Evolutionary conservation across 2,888 invertebrate species (phyloP).

Genomic region (Dermolepida albohirtum): DNA sequence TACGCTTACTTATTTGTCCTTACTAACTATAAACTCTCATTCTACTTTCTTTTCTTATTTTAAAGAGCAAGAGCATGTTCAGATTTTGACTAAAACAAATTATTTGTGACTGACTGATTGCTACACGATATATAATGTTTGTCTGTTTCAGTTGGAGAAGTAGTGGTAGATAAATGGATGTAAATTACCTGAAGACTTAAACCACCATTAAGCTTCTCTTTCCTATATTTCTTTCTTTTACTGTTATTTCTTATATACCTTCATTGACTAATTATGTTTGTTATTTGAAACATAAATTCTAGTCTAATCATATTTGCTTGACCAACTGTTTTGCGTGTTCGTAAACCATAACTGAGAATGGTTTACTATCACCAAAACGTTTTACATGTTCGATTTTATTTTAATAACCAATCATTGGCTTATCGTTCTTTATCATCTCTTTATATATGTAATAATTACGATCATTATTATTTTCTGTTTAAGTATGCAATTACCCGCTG

Average conservation of each 20-base stretch:
- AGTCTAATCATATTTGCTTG: constrained; percentile 33
- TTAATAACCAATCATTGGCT: constrained; percentile 19
- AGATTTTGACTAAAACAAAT: constrained; percentile 29
- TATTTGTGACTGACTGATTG: constrained; percentile 8
- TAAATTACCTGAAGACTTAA: constrained; percentile 50
- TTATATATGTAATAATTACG: constrained; percentile 25
- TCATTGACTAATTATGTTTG: constrained; percentile 31
- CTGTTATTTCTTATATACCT: constrained; percentile 26
- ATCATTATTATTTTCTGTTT: constrained; percentile 47
- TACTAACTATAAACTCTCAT: constrained; percentile 11
- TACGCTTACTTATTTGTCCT: constrained; percentile 28
- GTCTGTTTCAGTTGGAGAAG: constrained; percentile 76
- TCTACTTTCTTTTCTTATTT: constrained; percentile 6
- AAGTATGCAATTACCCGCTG: constrained; percentile 31
- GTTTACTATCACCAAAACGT: constrained; percentile 21
- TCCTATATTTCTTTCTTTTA: constrained; percentile 47
- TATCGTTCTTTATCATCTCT: constrained; percentile 22
- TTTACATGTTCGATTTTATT: constrained; percentile 4
- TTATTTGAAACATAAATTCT: constrained; percentile 24
- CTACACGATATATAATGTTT: constrained; percentile 38
- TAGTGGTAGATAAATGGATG: constrained; percentile 79
- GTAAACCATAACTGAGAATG: constrained; percentile 24
- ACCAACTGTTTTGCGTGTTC: constrained; percentile 12
- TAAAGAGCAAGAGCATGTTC: constrained; percentile 8
- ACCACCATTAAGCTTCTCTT: constrained; percentile 50